Evolutionary conservation across 2,113 vertebrate genomes (phyloP), one percentile per base, ranked within the genome.

Genomic region (Sinocyclocheilus grahami): DNA sequence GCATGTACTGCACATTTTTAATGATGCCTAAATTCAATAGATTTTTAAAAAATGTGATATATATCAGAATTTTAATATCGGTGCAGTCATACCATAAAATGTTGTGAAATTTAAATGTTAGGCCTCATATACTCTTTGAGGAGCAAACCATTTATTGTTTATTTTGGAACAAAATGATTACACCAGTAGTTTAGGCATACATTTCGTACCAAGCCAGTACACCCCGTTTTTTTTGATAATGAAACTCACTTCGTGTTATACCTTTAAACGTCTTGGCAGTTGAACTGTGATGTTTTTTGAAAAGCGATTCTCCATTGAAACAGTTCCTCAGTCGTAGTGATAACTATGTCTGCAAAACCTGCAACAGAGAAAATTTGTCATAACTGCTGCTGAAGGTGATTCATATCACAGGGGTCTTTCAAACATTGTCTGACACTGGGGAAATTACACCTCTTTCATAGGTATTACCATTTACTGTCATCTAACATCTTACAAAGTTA

Each of bases 391-490:
- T 78, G 78, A 87, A 82, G 75, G 86, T 82, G 78, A 85, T 76
- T 63, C 42, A 82, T 81, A 78, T 76, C 82, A 86, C 81, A 86
- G 51, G 76, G 81, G 72, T 58, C 51, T 75, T 78, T 86, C 77
- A 53, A 86, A 84, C 82, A 85, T 60, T 78, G 58, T 74, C 83
- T 85, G 89, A 93, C 88, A 91, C 91, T 87, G 58, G 85, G 90
- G 65, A 87, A 92, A 91, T 91, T 88, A 92, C 84, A 91, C 91
- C 92, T 91, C 88, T 88, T 92, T 93, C 91, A 93, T 3, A 42
- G 12, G 39, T 9, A 11, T 11, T 16, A 37, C 16, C 11, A 27
- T 67, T 30, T 30, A 33, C 6, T 37, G 30, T 39, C 30, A 69
- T 69, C 67, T 71, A 39, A 37, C 69, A 71, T 37, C 30, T 33